Percentiles rank a stretch among this genome's conserved stretches.
phyloP scores from a whole-genome alignment of 2,797 vertebrate species.

The Hypotaenidia okinawae region DNA sequence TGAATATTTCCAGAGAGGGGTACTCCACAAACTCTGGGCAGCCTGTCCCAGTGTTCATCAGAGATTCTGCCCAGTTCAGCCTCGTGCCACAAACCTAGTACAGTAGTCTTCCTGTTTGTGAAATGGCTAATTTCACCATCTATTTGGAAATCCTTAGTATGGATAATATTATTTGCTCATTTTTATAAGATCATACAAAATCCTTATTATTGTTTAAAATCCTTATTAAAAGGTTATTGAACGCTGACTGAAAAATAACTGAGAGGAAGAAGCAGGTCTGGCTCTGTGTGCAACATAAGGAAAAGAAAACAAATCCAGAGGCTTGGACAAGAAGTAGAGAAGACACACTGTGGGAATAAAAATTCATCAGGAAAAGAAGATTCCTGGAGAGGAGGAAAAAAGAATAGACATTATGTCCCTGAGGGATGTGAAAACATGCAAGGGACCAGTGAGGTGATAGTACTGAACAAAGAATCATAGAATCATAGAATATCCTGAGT shows the following conservation, averaged over 20 bases:
- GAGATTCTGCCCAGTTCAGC: not conserved
- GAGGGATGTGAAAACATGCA: not conserved
- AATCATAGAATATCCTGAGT: no score
- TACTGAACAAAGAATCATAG: not conserved
- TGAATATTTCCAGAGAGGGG: no score
- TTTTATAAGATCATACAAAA: not conserved
- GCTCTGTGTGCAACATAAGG: not conserved
- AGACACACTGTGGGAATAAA: not conserved
- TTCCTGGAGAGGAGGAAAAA: not conserved
- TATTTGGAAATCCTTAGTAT: not conserved
- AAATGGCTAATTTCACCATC: conserved; percentile 4
- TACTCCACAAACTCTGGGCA: no score
- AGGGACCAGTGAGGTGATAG: not conserved
- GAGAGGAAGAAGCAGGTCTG: not conserved
- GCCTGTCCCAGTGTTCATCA: no score
- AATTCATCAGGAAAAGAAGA: not conserved
- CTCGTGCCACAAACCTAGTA: not conserved
- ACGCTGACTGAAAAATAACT: not conserved
- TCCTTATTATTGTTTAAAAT: not conserved
- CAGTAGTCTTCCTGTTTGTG: not conserved
- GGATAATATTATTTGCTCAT: not conserved
- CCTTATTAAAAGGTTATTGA: not conserved
- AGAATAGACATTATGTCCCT: not conserved
- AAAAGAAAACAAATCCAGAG: not conserved
- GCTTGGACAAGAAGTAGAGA: not conserved